These are phyloP conservation scores for Cotesia vestalis DNA, from an alignment of 1,140 invertebrate species.

Conservation along the genomic window DNA sequence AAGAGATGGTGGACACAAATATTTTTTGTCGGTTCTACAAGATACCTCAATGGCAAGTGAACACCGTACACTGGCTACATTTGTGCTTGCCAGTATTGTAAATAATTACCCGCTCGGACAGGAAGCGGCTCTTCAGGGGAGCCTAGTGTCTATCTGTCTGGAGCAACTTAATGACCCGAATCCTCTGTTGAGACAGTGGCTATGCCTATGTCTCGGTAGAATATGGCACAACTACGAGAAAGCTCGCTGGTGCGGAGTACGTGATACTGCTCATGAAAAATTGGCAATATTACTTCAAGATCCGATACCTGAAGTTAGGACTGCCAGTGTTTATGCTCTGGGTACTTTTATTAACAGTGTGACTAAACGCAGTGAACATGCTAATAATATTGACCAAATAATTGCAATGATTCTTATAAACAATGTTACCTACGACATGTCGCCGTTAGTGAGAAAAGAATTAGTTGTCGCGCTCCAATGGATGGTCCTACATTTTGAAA, in stretches of 20 bases:
- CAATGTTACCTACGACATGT: slow-evolving; percentile 82
- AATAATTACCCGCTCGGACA: slow-evolving; percentile 87
- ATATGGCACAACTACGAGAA: slow-evolving; percentile 94
- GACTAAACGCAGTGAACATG: slow-evolving; percentile 86
- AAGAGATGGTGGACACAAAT: slow-evolving; percentile 93
- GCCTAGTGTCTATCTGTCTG: slow-evolving; percentile 87
- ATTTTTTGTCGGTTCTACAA: slow-evolving; percentile 90
- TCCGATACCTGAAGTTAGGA: slow-evolving; percentile 86
- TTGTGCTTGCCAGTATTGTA: slow-evolving; percentile 92
- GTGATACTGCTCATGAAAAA: slow-evolving; percentile 97
- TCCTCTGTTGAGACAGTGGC: slow-evolving; percentile 85
- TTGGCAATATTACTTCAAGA: slow-evolving; percentile 82
- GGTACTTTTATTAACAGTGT: slow-evolving; percentile 91
- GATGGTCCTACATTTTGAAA: slow-evolving; percentile 90
- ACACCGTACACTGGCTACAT: slow-evolving; percentile 88
- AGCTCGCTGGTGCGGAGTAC: slow-evolving; percentile 93
- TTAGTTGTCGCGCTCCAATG: slow-evolving; percentile 87
- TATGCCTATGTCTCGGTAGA: slow-evolving; percentile 91
- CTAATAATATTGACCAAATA: slow-evolving; percentile 91
- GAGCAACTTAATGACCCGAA: slow-evolving; percentile 78
- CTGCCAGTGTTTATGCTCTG: slow-evolving; percentile 89
- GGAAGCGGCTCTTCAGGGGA: slow-evolving; percentile 86
- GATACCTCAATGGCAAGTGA: slow-evolving; percentile 87
- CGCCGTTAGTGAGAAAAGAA: slow-evolving; percentile 86
- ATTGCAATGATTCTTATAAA: slow-evolving; percentile 87